These are phyloP conservation scores for Orestias chungarensis DNA, from an alignment of 2,797 vertebrate genomes.

Conservation along the genomic window DNA sequence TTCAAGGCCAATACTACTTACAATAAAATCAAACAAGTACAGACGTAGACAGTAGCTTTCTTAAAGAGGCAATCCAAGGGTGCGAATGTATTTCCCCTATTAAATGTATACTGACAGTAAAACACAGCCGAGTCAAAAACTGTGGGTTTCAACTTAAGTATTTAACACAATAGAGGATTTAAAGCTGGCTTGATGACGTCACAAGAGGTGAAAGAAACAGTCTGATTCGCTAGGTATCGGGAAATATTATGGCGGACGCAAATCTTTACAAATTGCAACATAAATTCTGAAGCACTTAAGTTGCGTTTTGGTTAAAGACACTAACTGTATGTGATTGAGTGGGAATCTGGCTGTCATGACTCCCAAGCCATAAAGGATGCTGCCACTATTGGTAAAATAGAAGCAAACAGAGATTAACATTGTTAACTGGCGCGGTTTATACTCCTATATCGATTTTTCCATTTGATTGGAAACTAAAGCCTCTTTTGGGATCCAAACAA, in stretches of 20 bases:
- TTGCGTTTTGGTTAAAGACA: background rate
- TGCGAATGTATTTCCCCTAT: background rate
- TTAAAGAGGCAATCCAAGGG: constrained; percentile 1
- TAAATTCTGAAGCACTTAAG: background rate
- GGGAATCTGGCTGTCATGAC: background rate
- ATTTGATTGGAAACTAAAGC: background rate
- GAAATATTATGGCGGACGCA: background rate
- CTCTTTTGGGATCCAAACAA: background rate
- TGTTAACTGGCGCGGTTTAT: background rate
- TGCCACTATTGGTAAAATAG: background rate
- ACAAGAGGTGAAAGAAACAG: background rate
- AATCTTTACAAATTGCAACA: background rate
- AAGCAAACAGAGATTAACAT: background rate
- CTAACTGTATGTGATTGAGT: background rate
- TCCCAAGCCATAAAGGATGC: background rate
- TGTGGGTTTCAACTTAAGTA: background rate
- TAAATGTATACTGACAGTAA: background rate
- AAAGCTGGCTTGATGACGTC: background rate
- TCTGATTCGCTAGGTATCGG: background rate
- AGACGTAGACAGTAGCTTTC: constrained; percentile 27
- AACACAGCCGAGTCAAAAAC: background rate
- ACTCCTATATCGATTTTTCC: background rate
- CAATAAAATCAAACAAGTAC: constrained; percentile 43
- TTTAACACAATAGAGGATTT: too few species aligned
- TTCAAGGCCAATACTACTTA: constrained; percentile 54